Evolutionary conservation across 1,140 invertebrate species (phyloP).

Genomic region (Aphidius gifuensis): DNA sequence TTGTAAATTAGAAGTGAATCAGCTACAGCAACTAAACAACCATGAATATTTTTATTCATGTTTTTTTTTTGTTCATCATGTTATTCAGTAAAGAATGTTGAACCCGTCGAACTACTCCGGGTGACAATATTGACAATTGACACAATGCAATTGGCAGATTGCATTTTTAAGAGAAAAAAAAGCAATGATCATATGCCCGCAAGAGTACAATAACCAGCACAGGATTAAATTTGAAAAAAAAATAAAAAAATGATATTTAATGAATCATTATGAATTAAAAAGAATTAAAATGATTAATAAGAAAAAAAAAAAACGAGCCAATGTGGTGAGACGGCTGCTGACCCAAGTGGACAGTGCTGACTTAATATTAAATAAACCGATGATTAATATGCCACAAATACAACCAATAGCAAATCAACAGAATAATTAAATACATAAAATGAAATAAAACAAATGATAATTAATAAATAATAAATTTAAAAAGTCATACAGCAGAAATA

Average conservation of each 20-base stretch:
- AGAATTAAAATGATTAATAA: slow-evolving; percentile 10
- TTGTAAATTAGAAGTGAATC: too few relatives aligned
- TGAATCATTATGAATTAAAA: too few relatives aligned
- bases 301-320: slow-evolving; percentile 16
- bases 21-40: background rate
- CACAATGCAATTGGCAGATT: slow-evolving; percentile 18
- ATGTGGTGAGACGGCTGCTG: slow-evolving; percentile 33
- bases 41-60: too few relatives aligned
- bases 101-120: slow-evolving; percentile 19
- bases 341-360: slow-evolving; percentile 35
- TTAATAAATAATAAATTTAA: slow-evolving; percentile 19
- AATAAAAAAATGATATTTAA: too few relatives aligned
- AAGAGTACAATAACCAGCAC: slow-evolving; percentile 9
- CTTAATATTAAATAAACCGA: slow-evolving; percentile 21
- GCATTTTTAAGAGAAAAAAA: slow-evolving; percentile 9
- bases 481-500: too few relatives aligned
- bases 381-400: slow-evolving; percentile 19
- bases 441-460: slow-evolving; percentile 17
- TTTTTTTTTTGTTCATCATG: too few relatives aligned
- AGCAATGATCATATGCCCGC: slow-evolving; percentile 14
- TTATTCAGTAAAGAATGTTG: too few relatives aligned
- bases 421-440: slow-evolving; percentile 16
- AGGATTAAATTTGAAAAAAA: too few relatives aligned
- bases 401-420: slow-evolving; percentile 15
- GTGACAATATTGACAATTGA: too few relatives aligned